Conservation (phyloP, 2,113 vertebrate genomes). For the Cavia porcellus region DNA sequence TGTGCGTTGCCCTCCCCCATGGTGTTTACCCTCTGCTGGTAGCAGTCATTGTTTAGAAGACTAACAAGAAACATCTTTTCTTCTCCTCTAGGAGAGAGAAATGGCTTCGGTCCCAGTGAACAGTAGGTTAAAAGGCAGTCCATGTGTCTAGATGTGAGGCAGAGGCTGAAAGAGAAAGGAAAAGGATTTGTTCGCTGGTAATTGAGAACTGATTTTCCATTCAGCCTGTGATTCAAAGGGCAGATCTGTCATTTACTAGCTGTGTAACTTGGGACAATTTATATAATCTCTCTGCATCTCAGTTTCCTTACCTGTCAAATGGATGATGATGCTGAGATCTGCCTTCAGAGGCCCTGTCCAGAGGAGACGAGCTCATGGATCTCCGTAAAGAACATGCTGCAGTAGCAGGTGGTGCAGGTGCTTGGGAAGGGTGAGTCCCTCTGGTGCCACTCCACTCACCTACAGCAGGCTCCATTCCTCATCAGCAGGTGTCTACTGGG, state of each 20-base stretch:
- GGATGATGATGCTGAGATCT: neutral
- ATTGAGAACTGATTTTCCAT: constrained; percentile 47
- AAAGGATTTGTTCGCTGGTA: constrained; percentile 28
- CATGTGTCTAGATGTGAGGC: neutral
- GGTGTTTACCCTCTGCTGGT: constrained; percentile 43
- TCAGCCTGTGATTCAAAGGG: constrained; percentile 42
- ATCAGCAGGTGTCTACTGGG: neutral
- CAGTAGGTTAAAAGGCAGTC: constrained; percentile 42
- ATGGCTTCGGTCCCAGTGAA: constrained; percentile 54
- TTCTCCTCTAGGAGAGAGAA: constrained; percentile 58
- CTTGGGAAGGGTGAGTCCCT: neutral
- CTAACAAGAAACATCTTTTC: constrained; percentile 25
- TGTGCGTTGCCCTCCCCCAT: neutral
- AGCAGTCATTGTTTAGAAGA: constrained; percentile 46
- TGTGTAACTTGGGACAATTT: neutral
- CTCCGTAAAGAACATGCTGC: neutral
- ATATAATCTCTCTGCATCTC: neutral
- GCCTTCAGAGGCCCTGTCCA: neutral
- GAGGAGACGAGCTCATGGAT: neutral
- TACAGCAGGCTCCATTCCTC: neutral
- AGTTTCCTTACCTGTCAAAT: constrained; percentile 44
- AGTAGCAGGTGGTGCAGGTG: neutral
- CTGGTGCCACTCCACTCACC: neutral
- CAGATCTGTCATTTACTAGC: neutral
- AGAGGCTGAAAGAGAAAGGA: constrained; percentile 64